Percentiles rank a stretch among this genome's conserved stretches.
Evolutionary conservation across 2,888 invertebrate genomes (phyloP).

Genomic region (Lepidocyrtinus sp.): DNA sequence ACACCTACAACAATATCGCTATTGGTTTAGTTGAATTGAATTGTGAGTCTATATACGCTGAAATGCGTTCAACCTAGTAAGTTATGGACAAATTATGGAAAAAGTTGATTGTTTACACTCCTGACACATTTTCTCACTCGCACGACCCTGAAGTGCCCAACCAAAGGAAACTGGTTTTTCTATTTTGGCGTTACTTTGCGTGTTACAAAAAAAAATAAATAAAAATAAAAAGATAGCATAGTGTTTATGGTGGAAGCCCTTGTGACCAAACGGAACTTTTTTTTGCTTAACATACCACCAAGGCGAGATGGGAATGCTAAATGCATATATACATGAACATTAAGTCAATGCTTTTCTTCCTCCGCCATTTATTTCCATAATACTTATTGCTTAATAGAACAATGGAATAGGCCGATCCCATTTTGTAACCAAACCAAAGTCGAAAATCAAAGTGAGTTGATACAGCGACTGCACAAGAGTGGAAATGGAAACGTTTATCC

Average conservation of each 20-base stretch:
- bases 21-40: constrained; percentile 4
- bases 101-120: constrained; percentile 35
- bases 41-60: not conserved
- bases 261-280: constrained; percentile 9
- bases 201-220: constrained; percentile 28
- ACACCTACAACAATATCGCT: constrained; percentile 36
- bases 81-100: constrained; percentile 36
- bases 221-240: constrained; percentile 2
- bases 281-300: not conserved
- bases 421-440: no score
- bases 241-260: constrained; percentile 21
- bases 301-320: no score
- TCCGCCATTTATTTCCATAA: no score
- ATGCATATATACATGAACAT: no score
- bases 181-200: constrained; percentile 4
- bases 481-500: no score
- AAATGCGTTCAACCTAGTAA: not conserved
- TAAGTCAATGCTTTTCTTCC: no score
- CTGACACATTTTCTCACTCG: constrained; percentile 45
- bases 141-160: constrained; percentile 40
- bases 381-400: no score
- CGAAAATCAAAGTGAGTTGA: no score
- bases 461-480: no score
- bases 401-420: no score
- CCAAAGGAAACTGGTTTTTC: constrained; percentile 40